These are phyloP conservation scores for Monodelphis domestica DNA, from an alignment of 2,797 vertebrate genomes.

Conservation along the genomic window DNA sequence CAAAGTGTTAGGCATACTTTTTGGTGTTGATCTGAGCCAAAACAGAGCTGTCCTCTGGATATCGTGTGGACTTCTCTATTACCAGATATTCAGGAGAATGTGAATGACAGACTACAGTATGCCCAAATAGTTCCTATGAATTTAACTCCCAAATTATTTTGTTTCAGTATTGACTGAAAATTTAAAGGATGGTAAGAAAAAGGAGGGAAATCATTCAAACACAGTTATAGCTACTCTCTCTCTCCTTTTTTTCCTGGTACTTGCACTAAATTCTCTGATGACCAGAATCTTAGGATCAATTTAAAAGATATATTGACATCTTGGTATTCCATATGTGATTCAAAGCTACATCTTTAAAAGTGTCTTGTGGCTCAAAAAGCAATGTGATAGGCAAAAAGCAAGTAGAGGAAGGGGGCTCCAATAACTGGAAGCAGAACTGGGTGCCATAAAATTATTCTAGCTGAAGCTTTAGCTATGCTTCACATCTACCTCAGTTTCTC, in stretches of 20 bases:
- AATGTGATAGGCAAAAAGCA: background rate
- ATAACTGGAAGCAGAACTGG: background rate
- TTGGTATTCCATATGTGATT: background rate
- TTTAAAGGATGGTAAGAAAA: background rate
- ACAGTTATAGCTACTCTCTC: background rate
- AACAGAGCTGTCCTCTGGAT: background rate
- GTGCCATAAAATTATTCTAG: background rate
- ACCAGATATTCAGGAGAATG: background rate
- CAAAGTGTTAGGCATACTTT: background rate
- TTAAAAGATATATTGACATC: background rate
- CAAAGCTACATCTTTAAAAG: background rate
- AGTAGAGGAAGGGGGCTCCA: background rate
- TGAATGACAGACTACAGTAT: background rate
- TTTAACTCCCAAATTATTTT: background rate
- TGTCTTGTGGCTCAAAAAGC: background rate
- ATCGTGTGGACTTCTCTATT: background rate
- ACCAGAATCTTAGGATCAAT: background rate
- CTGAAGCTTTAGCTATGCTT: no score
- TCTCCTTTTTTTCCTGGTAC: background rate
- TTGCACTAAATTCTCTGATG: background rate
- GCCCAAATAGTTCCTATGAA: background rate
- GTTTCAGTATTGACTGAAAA: background rate
- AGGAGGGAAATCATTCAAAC: background rate
- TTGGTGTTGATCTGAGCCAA: background rate
- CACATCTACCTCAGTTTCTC: background rate